These are phyloP conservation scores for Melanargia galathea DNA, from an alignment of 2,888 invertebrate genomes.

Conservation along the genomic window DNA sequence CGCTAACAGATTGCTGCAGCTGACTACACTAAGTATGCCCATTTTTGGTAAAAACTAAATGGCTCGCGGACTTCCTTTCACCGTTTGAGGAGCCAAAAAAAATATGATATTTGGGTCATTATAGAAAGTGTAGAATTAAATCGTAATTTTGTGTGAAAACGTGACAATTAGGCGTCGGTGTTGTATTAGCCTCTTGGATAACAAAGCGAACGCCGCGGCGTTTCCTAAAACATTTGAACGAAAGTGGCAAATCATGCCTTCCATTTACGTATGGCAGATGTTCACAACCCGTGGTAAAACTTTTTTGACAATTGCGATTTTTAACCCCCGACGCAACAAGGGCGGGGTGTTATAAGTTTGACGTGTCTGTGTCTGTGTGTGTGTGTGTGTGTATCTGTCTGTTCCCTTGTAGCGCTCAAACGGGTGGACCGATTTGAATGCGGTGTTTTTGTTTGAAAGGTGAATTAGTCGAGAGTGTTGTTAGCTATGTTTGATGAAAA, in stretches of 20 bases:
- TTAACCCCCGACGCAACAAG: no score
- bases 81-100: constrained; percentile 31
- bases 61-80: constrained; percentile 45
- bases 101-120: constrained; percentile 56
- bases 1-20: not conserved
- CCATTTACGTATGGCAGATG: constrained; percentile 55
- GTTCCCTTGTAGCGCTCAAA: no score
- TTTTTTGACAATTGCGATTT: not conserved
- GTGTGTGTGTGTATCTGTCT: no score
- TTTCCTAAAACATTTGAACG: constrained; percentile 75
- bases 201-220: constrained; percentile 55
- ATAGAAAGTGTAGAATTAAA: constrained; percentile 74
- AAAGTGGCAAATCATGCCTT: constrained; percentile 78
- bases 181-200: constrained; percentile 61
- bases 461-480: no score
- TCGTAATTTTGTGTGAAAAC: constrained; percentile 67
- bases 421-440: no score
- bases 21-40: constrained; percentile 6
- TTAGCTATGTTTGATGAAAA: no score
- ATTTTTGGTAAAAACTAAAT: constrained; percentile 33
- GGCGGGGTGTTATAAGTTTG: no score
- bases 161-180: constrained; percentile 66
- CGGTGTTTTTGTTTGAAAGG: no score
- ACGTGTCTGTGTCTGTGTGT: no score
- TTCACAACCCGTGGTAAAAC: constrained; percentile 22